Evolutionary conservation across 2,888 invertebrate species (phyloP).

Genomic region (Leptopilina myrica): DNA sequence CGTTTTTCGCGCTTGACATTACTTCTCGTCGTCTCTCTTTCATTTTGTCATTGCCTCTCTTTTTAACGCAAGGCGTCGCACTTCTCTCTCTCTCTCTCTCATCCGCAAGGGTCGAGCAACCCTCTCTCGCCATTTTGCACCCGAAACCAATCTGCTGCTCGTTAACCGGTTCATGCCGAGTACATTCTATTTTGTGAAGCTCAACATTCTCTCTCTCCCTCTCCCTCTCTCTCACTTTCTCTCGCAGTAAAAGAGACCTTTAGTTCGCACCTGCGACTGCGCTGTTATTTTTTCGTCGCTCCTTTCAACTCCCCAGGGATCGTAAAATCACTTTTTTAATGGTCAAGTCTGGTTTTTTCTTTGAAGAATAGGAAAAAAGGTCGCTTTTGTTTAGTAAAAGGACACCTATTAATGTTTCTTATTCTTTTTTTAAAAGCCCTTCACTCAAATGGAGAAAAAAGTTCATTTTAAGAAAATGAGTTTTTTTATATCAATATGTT

Average conservation of each 20-base stretch:
- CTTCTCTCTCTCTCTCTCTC: background rate
- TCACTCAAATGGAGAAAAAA: background rate
- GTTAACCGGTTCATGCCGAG: constrained; percentile 38
- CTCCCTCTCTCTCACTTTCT: background rate
- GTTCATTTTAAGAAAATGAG: too few relatives aligned
- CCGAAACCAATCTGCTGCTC: constrained; percentile 40
- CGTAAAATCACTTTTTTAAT: constrained; percentile 35
- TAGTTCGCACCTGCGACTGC: constrained; percentile 36
- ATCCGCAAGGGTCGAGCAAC: constrained; percentile 38
- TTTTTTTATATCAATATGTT: too few relatives aligned
- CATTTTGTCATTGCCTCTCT: constrained; percentile 8
- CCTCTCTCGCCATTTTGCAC: constrained; percentile 40
- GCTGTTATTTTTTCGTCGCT: constrained; percentile 31
- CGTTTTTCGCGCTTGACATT: constrained; percentile 59
- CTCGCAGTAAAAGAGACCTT: constrained; percentile 2
- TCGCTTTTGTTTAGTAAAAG: background rate
- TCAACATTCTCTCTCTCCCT: background rate
- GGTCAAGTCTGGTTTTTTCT: constrained; percentile 19
- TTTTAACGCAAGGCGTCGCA: background rate
- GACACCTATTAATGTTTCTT: background rate
- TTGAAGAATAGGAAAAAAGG: background rate
- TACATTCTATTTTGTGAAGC: constrained; percentile 38
- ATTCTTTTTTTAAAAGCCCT: background rate
- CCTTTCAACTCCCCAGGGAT: constrained; percentile 11
- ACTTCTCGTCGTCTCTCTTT: constrained; percentile 21